Conservation (phyloP, 2,113 vertebrate species). For the Burhinus bistriatus region DNA sequence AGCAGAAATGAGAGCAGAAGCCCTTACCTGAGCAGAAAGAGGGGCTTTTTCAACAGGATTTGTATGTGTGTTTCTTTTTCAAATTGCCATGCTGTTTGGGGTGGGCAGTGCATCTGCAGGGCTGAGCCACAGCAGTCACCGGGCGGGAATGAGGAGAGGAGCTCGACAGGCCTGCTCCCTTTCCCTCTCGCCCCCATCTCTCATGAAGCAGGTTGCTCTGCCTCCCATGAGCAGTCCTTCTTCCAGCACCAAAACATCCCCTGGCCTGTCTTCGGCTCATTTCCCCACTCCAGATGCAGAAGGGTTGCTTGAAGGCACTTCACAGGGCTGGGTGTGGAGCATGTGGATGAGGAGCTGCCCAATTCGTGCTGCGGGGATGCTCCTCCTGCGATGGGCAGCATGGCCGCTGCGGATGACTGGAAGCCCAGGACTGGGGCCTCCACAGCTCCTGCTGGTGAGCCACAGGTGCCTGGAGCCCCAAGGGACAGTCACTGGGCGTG, state of each 20-base stretch:
- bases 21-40: background rate
- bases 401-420: background rate
- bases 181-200: accelerated
- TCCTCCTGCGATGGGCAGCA: accelerated
- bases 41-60: background rate
- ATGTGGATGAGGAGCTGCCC: background rate
- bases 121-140: background rate
- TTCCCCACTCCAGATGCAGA: background rate
- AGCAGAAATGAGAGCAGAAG: background rate
- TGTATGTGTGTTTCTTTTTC: background rate
- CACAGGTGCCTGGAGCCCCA: background rate
- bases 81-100: accelerated
- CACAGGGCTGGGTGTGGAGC: accelerated
- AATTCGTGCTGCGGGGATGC: accelerated
- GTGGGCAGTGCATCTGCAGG: background rate
- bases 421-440: background rate
- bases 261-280: accelerated
- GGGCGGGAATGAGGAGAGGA: background rate
- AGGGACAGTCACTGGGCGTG: accelerated
- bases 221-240: background rate
- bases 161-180: background rate
- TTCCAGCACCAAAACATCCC: background rate
- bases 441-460: background rate
- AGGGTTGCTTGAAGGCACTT: background rate
- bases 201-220: background rate